Conservation (phyloP, 2,113 vertebrate genomes). For the Microtus montanus region DNA sequence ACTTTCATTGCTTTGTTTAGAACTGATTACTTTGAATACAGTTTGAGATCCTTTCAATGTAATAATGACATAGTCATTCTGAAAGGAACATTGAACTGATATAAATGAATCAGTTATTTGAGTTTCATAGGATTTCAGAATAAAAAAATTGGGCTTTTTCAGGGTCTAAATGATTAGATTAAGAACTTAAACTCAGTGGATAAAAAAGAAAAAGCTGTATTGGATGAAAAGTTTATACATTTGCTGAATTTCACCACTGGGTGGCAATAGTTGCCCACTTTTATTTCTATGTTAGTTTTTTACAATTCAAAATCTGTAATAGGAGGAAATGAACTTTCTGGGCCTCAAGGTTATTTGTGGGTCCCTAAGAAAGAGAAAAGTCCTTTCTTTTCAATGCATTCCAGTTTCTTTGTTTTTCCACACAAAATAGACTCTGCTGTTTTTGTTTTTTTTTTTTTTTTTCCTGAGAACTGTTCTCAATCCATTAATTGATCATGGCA, state of each 20-base stretch:
- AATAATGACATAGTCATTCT: conserved; percentile 20
- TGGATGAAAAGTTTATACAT: not conserved
- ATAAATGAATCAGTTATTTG: not conserved
- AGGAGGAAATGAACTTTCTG: conserved; percentile 57
- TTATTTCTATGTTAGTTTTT: conserved; percentile 42
- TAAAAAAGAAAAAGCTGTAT: not conserved
- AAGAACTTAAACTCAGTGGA: conserved; percentile 1
- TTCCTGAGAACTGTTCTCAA: conserved; percentile 29
- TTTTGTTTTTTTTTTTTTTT: not conserved
- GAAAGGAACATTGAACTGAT: conserved; percentile 33
- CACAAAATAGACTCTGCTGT: conserved; percentile 40
- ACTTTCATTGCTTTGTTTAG: not conserved
- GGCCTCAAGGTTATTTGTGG: conserved; percentile 75
- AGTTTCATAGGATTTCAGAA: conserved; percentile 27
- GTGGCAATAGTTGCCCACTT: conserved; percentile 77
- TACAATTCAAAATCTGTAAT: not conserved
- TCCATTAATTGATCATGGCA: conserved; percentile 66
- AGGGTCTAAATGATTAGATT: conserved; percentile 54
- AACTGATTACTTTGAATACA: conserved; percentile 7
- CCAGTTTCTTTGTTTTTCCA: conserved; percentile 62
- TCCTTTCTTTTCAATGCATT: conserved; percentile 35
- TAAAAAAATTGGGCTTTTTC: conserved; percentile 32
- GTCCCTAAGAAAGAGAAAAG: conserved; percentile 46
- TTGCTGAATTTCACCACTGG: conserved; percentile 59
- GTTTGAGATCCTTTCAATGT: not conserved